These are phyloP conservation scores for Helicolenus hilgendorfi DNA, from an alignment of 2,797 vertebrate species.

Conservation along the genomic window DNA sequence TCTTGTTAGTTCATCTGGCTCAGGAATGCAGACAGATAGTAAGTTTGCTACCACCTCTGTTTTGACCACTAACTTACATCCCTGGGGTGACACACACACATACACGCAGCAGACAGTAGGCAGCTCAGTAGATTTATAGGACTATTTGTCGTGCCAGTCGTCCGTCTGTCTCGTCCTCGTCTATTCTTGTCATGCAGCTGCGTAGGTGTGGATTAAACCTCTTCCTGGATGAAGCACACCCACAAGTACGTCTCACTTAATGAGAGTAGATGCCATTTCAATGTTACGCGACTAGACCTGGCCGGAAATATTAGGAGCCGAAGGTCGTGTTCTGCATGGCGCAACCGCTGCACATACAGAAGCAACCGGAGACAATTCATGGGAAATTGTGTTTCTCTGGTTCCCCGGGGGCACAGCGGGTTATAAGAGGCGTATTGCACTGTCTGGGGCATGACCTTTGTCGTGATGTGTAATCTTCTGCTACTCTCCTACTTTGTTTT, in stretches of 20 bases:
- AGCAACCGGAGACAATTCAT: conserved; percentile 57
- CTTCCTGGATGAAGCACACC: conserved; percentile 53
- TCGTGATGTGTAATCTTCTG: conserved; percentile 15
- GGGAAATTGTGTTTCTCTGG: conserved; percentile 45
- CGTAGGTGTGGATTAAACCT: conserved; percentile 59
- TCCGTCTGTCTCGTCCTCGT: conserved; percentile 59
- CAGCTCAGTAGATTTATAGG: conserved; percentile 73
- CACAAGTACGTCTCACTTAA: conserved; percentile 43
- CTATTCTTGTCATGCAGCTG: conserved; percentile 75
- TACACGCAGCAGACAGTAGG: conserved; percentile 28
- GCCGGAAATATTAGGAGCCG: background rate
- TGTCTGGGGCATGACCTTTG: conserved; percentile 63
- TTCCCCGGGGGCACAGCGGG: conserved; percentile 29
- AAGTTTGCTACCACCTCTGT: conserved; percentile 46
- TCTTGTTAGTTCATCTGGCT: conserved; percentile 54
- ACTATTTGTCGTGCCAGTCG: conserved; percentile 72
- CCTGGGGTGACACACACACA: conserved; percentile 24
- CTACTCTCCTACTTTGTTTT: conserved; percentile 27
- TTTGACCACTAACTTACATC: conserved; percentile 46
- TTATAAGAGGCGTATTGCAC: conserved; percentile 38
- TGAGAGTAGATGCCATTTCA: conserved; percentile 40
- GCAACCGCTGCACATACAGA: conserved; percentile 25
- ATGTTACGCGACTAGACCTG: background rate
- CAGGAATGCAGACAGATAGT: conserved; percentile 79
- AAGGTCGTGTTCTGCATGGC: background rate